Base-by-base conservation (phyloP, 2,888 invertebrate genomes). In the Sarcophaga subvicina region DNA sequence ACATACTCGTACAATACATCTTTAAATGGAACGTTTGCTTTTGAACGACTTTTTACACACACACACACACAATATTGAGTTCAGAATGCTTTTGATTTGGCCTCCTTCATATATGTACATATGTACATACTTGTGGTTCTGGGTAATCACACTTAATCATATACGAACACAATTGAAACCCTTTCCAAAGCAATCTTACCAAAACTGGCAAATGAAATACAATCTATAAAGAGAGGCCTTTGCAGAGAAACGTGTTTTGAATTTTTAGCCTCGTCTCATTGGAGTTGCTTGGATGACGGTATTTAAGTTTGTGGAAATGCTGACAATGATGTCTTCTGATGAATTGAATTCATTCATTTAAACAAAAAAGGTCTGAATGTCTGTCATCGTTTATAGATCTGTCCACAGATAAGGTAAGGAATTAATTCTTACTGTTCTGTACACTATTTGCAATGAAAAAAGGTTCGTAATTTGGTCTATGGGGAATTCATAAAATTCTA, bases 131-230 rank as follows among this genome's bases (percentile, higher is more conserved):
- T 17, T 54, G 17, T 81, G 80, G 64, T 80, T 85, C 81, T 77
- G 66, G 59, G 71, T 81, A 85, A 81, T 85, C 85, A 81, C 77
- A 81, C 81, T 82, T 83, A 86, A 86, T 86, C 82, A 86, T 86
- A 86, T 76, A 76, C 79, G 78, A 20, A 47, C 54, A 59, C 60
- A 83, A 79, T 83, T 25, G 45, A 73, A 81, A 85, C 83, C 83
- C 83, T 75, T 79, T 80, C 17, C 37, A 25, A 14, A 14, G 3
- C 14, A 14, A 12, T 49, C 14, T 11, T 2, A 0, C 2, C 14
- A 14, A 54, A 54, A 54, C 22, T 25, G 59, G 20, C 14, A 59
- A n/a, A 72, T 37, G 37, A n/a, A 72, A 62, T 60, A 60, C 60
- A 37, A 37, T 1, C 37, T 8, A 37, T 10, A 37, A 37, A 10